These are phyloP conservation scores for Gonioctena quinquepunctata DNA, from an alignment of 1,140 invertebrate genomes.

Conservation along the genomic window DNA sequence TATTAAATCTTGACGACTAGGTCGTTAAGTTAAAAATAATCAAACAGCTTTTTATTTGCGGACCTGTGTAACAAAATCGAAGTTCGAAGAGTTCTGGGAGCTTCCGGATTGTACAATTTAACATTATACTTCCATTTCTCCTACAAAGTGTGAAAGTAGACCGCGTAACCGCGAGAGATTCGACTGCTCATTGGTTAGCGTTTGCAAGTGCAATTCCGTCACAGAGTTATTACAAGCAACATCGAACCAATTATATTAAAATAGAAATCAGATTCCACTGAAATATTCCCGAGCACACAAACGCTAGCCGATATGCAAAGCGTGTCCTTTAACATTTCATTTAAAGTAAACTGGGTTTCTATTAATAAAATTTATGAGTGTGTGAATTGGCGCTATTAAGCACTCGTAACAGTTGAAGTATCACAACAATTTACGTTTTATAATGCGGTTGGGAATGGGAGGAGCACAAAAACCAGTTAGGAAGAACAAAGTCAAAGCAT, in stretches of 20 bases:
- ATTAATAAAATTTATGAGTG: slow-evolving; percentile 10
- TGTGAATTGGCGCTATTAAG: not conserved
- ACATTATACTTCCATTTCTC: too few species aligned
- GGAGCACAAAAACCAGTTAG: not conserved
- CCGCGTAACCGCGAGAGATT: not conserved
- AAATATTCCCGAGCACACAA: slow-evolving; percentile 4
- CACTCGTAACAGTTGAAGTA: slow-evolving; percentile 4
- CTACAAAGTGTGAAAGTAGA: not conserved
- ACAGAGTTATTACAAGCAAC: slow-evolving; percentile 3
- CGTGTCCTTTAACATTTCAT: not conserved
- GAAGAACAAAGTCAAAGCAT: too few species aligned
- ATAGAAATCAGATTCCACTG: slow-evolving; percentile 7
- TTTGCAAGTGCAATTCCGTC: not conserved
- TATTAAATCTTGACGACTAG: too few species aligned
- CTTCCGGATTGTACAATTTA: too few species aligned
- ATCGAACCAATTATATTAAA: slow-evolving; percentile 10
- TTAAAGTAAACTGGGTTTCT: slow-evolving; percentile 11
- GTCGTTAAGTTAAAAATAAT: too few species aligned
- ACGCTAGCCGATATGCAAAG: not conserved
- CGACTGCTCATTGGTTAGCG: not conserved
- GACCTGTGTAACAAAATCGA: too few species aligned
- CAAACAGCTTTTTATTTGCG: too few species aligned
- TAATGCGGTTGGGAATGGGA: not conserved
- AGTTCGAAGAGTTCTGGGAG: too few species aligned
- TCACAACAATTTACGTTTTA: slow-evolving; percentile 9